A percentile compares a stretch with the other conserved stretches of the same genome.
These are phyloP conservation scores for Coenonympha glycerion DNA, from an alignment of 2,888 invertebrate genomes.

Conservation along the genomic window DNA sequence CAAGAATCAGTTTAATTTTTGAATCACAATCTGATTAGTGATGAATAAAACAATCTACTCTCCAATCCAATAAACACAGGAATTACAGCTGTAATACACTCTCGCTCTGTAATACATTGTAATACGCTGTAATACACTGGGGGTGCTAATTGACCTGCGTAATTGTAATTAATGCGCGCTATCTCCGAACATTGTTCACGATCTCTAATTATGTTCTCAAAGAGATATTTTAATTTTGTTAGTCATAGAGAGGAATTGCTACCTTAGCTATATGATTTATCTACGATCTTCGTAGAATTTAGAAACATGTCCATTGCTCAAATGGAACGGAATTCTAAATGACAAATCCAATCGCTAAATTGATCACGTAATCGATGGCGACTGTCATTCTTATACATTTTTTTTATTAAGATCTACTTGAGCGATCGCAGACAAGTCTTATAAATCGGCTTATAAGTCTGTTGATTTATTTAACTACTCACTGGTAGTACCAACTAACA, in stretches of 20 bases:
- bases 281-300: too few relatives aligned
- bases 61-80: constrained; percentile 1
- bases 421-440: too few relatives aligned
- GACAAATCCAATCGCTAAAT: too few relatives aligned
- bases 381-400: too few relatives aligned
- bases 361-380: too few relatives aligned
- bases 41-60: not conserved
- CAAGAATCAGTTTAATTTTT: not conserved
- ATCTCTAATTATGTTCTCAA: not conserved
- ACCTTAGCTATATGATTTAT: not conserved
- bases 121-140: not conserved
- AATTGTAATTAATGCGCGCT: constrained; percentile 22
- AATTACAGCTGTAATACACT: too few relatives aligned
- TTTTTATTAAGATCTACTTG: too few relatives aligned
- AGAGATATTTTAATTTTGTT: not conserved
- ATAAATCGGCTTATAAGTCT: too few relatives aligned
- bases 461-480: too few relatives aligned
- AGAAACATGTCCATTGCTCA: too few relatives aligned
- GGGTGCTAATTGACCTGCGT: constrained; percentile 16
- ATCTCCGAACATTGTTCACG: constrained; percentile 13
- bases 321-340: too few relatives aligned
- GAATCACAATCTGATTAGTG: not conserved
- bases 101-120: constrained; percentile 10
- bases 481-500: too few relatives aligned
- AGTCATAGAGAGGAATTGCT: not conserved